Conservation (phyloP, 2,888 invertebrate genomes). For the Acanthosoma haemorrhoidale region DNA sequence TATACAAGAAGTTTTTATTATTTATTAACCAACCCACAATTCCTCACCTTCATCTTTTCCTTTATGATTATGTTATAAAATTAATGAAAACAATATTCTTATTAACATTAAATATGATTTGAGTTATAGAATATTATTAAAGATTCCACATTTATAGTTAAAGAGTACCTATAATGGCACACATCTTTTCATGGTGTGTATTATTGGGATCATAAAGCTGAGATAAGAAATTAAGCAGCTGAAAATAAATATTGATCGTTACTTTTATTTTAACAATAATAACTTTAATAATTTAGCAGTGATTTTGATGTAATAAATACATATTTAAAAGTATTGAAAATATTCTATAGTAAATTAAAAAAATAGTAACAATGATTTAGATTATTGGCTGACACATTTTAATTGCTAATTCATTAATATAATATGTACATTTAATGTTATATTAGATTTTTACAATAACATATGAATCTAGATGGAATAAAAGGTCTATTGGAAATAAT, state of each 20-base stretch:
- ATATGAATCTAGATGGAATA: too few relatives aligned
- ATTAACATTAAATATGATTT: background rate
- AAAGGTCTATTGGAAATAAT: too few relatives aligned
- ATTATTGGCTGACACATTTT: too few relatives aligned
- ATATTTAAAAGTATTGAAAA: too few relatives aligned
- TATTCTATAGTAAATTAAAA: too few relatives aligned
- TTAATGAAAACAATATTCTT: too few relatives aligned
- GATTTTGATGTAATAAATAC: too few relatives aligned
- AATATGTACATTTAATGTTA: too few relatives aligned
- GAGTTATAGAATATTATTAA: background rate
- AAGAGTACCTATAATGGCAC: background rate
- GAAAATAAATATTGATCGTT: background rate
- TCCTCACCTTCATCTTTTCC: background rate
- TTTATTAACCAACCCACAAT: background rate
- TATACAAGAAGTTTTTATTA: background rate
- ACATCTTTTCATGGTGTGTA: constrained; percentile 10
- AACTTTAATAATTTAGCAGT: background rate
- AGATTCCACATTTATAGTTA: background rate
- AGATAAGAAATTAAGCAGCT: background rate
- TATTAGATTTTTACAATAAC: too few relatives aligned
- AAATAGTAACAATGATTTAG: too few relatives aligned
- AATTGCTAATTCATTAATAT: too few relatives aligned
- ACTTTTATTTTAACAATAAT: background rate
- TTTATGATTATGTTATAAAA: background rate
- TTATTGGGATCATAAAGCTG: background rate